phyloP scores from a whole-genome alignment of 2,888 invertebrate species.

The Biston stratarius region DNA sequence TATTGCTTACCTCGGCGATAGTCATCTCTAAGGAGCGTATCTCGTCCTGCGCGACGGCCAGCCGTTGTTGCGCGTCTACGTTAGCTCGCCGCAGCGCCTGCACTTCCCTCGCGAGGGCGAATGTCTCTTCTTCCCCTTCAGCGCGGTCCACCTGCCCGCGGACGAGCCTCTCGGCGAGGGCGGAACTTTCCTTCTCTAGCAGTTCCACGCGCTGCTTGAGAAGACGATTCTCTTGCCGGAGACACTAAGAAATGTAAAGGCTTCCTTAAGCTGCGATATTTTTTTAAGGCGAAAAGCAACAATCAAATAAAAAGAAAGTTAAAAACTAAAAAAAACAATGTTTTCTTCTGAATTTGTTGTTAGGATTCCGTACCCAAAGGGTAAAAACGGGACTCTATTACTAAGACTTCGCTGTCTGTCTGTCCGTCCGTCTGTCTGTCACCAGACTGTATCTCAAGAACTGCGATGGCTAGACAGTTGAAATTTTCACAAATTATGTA shows the following conservation, averaged over 20 bases:
- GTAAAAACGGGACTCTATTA: too few species aligned
- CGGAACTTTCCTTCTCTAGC: conserved; percentile 97
- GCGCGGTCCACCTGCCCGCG: conserved; percentile 97
- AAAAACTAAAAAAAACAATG: too few species aligned
- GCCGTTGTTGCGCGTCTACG: conserved; percentile 94
- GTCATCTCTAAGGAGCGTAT: conserved; percentile 93
- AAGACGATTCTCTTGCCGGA: conserved; percentile 97
- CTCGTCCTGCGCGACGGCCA: conserved; percentile 96
- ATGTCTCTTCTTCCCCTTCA: conserved; percentile 97
- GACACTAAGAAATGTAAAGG: conserved; percentile 62
- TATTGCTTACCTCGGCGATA: conserved; percentile 78
- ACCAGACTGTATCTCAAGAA: too few species aligned
- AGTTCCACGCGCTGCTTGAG: conserved; percentile 98
- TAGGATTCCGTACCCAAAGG: too few species aligned
- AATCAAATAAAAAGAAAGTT: too few species aligned
- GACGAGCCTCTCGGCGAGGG: conserved; percentile 96
- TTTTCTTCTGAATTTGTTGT: too few species aligned
- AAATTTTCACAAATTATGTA: too few species aligned
- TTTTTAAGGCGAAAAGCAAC: too few species aligned
- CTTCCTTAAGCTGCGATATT: neutral
- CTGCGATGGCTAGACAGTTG: too few species aligned
- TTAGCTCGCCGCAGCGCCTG: conserved; percentile 95
- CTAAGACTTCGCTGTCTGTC: too few species aligned
- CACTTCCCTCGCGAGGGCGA: conserved; percentile 94
- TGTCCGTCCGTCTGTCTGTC: too few species aligned